A percentile compares a stretch with the other conserved stretches of the same genome.
These are phyloP conservation scores for Puffinus mauretanicus DNA, from an alignment of 2,113 vertebrate genomes.

Conservation along the genomic window DNA sequence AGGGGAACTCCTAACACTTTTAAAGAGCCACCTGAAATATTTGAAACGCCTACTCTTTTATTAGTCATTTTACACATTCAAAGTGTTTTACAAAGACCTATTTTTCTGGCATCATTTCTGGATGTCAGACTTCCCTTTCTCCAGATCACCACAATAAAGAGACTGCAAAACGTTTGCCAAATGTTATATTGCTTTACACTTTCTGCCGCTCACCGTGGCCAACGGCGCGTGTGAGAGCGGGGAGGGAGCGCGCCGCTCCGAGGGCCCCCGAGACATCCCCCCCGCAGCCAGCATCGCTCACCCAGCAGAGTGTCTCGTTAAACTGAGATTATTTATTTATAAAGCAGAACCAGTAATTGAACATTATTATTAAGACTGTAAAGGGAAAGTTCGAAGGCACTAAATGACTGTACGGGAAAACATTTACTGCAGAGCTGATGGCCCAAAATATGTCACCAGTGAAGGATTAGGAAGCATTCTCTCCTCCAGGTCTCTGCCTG, in stretches of 20 bases:
- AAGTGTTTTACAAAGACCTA: background rate
- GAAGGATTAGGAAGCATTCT: constrained; percentile 28
- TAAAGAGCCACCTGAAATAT: background rate
- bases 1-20: background rate
- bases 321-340: constrained; percentile 29
- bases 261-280: background rate
- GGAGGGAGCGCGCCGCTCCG: fast-evolving
- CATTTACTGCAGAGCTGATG: constrained; percentile 33
- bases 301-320: background rate
- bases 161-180: background rate
- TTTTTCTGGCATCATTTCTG: background rate
- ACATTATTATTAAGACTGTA: constrained; percentile 16
- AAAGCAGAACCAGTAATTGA: constrained; percentile 13
- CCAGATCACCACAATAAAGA: background rate
- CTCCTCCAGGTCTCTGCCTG: constrained; percentile 49
- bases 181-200: background rate
- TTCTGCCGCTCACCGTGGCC: background rate
- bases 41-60: background rate
- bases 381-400: background rate
- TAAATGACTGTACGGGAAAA: constrained; percentile 10
- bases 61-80: background rate
- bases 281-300: background rate
- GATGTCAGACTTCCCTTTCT: background rate
- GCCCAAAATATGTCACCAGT: constrained; percentile 36
- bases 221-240: fast-evolving